Base-by-base conservation (phyloP, 2,797 vertebrate genomes). In the Eulemur albifrons region DNA sequence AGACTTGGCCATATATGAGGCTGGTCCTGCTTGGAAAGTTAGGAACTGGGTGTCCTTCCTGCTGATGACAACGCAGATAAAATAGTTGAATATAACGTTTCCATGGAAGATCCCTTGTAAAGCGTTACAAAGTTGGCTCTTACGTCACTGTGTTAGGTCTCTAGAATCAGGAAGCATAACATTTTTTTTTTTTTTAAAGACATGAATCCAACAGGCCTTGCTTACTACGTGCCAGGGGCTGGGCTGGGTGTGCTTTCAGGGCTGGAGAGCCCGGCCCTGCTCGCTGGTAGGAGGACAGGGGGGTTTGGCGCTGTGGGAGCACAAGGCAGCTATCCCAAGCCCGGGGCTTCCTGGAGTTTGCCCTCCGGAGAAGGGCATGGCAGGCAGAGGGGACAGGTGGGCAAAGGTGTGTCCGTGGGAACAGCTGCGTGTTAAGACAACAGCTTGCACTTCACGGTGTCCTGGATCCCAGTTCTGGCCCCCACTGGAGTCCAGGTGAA, bases 341-440 rank as follows among this genome's bases (percentile, higher is more conserved):
- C 32, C 30, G 57, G n/a, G 63, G 14, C 38, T 27, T 65, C 70
- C 48, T 11, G 21, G 32, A n/a, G 38, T n/a, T 48, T 32, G 35
- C 17, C 21, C 25, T 11, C 43, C 18, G 23, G 18, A 59, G 35
- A 57, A 12, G 35, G 14, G 23, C 6, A 18, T 0, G 0, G 15
- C 5, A 2, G 32, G 23, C 76, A 18, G 50, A 50, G 63, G 7
- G 32, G 76, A 18, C 10, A 23, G 45, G 35, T 0, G 18, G 70
- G 40, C 84, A 35, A 18, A 83, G 48, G 1, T 4, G 35, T 7
- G 73, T 54, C 20, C 0, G 18, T 18, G 43, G n/a, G 6, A 30
- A 54, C 13, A 3, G 72, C 43, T 10, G 1, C 23, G n/a, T 83
- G 7, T n/a, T 14, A 17, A 38, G 84, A 50, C 1, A 23, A 11